Percentiles rank a stretch among this genome's conserved stretches.
phyloP scores from a whole-genome alignment of 2,797 vertebrate species.

The Tragelaphus eurycerus region DNA sequence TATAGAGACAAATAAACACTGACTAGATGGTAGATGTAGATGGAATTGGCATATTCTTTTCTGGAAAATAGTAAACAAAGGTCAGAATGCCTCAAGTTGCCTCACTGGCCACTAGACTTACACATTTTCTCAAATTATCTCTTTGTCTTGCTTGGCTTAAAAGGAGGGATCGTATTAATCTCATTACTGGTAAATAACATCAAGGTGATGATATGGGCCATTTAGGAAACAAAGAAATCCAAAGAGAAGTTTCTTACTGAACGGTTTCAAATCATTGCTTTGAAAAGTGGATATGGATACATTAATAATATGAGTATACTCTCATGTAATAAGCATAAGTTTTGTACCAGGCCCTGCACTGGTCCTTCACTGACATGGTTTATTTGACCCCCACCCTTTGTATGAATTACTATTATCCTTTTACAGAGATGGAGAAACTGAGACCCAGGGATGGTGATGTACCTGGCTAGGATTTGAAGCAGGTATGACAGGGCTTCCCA shows the following conservation, averaged over 20 bases:
- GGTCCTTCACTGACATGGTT: neutral
- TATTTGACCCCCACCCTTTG: neutral
- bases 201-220: neutral
- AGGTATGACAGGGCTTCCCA: neutral
- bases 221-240: neutral
- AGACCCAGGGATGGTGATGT: neutral
- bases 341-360: neutral
- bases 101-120: neutral
- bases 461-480: neutral
- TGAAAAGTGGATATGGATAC: neutral
- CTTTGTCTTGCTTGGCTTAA: neutral
- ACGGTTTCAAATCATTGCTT: neutral
- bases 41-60: neutral
- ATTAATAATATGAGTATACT: neutral
- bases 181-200: neutral
- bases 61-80: neutral
- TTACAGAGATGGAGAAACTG: neutral
- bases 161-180: neutral
- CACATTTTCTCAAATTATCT: neutral
- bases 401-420: neutral
- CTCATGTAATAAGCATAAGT: neutral
- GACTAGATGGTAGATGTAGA: neutral
- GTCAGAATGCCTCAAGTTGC: neutral
- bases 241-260: neutral
- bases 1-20: neutral